Evolutionary conservation across 2,113 vertebrate genomes (phyloP), one percentile per base, ranked within the genome.

Genomic region (Amblyornis subalaris): DNA sequence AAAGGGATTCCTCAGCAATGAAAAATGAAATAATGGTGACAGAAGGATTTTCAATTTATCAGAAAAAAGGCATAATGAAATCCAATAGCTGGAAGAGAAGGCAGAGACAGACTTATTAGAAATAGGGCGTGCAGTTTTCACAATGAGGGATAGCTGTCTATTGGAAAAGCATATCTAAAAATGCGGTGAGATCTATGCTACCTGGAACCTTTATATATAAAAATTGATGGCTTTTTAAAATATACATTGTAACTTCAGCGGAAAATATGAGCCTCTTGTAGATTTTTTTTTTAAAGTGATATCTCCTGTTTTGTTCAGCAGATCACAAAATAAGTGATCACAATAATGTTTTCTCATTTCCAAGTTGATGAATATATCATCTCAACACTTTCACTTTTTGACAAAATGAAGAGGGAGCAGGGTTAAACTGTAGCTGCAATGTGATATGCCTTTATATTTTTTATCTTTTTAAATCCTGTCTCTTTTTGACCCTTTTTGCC

Each of bases 1-100:
- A 91, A 82, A 69, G 35, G 78, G 54, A 83, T 91, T 91, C 75
- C 75, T 94, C 71, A 73, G 66, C 26, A 70, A 40, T 66, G 85
- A 85, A 60, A 95, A 93, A 83, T 91, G 45, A 66, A 93, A 91
- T 94, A 82, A 79, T 61, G 29, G 54, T 85, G 90, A 54, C 82
- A 88, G 82, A 70, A 90, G 67, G 42, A 45, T 96, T 96, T 95
- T 80, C 72, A 91, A 38, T 90, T 88, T 96, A 77, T 88, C 81
- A 73, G 62, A 76, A 77, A 84, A 87, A 91, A 94, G 14, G 16
- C 36, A 88, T 91, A 92, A 95, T 77, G 60, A 88, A 91, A 94
- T 94, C 71, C 82, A 95, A 18, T 28, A 80, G 42, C 58, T 95
- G 88, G 62, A 94, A 94, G 72, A 85, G 66, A 88, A 88, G 58